Percentiles rank a stretch among this genome's conserved stretches.
Conservation (phyloP, 2,113 vertebrate species). For the Sebastes fasciatus region DNA sequence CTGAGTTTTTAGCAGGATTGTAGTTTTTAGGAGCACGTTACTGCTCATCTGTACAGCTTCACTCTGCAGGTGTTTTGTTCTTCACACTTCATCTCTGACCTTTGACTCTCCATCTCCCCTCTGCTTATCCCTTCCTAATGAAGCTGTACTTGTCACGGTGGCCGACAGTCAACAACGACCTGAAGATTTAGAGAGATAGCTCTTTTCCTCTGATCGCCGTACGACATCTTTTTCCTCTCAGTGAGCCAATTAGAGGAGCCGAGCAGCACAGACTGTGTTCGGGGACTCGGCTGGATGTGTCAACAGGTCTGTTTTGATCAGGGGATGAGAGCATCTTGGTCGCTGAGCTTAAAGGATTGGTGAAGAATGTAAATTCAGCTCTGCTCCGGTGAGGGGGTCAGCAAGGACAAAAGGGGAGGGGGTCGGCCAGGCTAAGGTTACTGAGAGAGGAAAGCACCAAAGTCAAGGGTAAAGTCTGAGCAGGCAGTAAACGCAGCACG, state of each 20-base stretch:
- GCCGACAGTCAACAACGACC: background rate
- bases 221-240: slow-evolving; percentile 43
- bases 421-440: slow-evolving; percentile 36
- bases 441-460: slow-evolving; percentile 30
- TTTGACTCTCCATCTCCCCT: slow-evolving; percentile 19
- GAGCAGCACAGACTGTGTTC: slow-evolving; percentile 49
- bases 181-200: background rate
- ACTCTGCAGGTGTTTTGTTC: slow-evolving; percentile 47
- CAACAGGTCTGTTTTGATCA: slow-evolving; percentile 83
- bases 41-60: background rate
- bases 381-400: slow-evolving; percentile 40
- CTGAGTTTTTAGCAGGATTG: background rate
- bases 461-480: slow-evolving; percentile 59
- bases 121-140: slow-evolving; percentile 54
- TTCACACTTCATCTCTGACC: slow-evolving; percentile 47
- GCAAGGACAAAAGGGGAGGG: slow-evolving; percentile 29
- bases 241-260: slow-evolving; percentile 60
- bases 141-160: slow-evolving; percentile 38
- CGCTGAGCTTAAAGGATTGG: slow-evolving; percentile 82
- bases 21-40: background rate
- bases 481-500: slow-evolving; percentile 8
- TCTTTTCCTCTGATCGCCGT: background rate
- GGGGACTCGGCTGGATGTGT: slow-evolving; percentile 70
- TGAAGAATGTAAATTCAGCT: slow-evolving; percentile 81
- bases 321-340: slow-evolving; percentile 71